A percentile compares a stretch with the other conserved stretches of the same genome.
Evolutionary conservation across 2,797 vertebrate genomes (phyloP).

Genomic region (Argentina silus): DNA sequence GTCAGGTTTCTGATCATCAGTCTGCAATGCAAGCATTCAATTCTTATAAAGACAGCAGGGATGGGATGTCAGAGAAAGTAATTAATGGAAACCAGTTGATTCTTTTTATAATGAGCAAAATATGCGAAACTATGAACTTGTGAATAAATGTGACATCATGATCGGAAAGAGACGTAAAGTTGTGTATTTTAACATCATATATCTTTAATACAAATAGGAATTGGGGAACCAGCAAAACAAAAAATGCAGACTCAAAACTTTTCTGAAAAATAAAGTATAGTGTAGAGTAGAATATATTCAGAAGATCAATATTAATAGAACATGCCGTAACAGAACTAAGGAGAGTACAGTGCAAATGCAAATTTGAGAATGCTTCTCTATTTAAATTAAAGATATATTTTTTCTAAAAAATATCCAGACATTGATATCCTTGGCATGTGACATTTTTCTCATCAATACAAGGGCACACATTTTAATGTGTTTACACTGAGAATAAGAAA

Average conservation of each 20-base stretch:
- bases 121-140: no score
- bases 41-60: no score
- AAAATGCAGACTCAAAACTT: conserved; percentile 16
- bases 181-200: conserved; percentile 51
- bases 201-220: conserved; percentile 64
- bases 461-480: conserved; percentile 43
- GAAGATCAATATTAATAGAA: conserved; percentile 24
- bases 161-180: neutral
- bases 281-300: conserved; percentile 20
- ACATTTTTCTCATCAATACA: conserved; percentile 36
- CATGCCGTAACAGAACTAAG: neutral
- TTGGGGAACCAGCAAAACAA: conserved; percentile 32
- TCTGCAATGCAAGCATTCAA: no score
- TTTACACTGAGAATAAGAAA: conserved; percentile 21
- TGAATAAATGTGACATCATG: neutral
- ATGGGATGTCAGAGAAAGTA: no score
- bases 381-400: neutral
- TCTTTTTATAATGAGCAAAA: no score
- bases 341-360: neutral
- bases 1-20: no score
- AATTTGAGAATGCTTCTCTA: conserved; percentile 11
- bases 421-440: conserved; percentile 25
- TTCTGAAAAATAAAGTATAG: conserved; percentile 21
- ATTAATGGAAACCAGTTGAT: no score
- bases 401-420: conserved; percentile 21